Evolutionary conservation across 2,113 vertebrate species (phyloP).

Genomic region (human): DNA sequence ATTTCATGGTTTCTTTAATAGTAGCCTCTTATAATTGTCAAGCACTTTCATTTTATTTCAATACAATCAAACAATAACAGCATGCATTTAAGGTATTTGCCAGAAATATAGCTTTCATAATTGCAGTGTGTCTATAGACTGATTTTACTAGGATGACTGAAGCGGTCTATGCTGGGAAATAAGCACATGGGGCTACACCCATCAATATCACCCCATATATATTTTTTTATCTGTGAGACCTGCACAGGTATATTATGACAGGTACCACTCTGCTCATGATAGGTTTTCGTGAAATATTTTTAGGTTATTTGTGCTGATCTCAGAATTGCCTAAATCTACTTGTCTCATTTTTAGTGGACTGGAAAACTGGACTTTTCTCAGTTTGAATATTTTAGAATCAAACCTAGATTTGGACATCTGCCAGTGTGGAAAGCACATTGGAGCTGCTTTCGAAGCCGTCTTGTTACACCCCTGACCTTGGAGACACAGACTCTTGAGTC

Average conservation of each 20-base stretch:
- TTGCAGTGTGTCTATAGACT: neutral
- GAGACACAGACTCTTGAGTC: neutral
- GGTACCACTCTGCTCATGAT: neutral
- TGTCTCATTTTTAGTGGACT: neutral
- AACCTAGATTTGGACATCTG: neutral
- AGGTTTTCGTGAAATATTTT: neutral
- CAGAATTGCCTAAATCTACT: neutral
- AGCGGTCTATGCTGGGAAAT: neutral
- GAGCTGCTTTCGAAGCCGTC: neutral
- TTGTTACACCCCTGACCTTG: neutral
- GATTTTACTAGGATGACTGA: neutral
- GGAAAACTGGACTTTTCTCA: neutral
- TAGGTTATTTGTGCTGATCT: neutral
- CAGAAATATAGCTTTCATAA: constrained; percentile 36
- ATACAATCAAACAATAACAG: constrained; percentile 26
- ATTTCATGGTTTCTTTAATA: neutral
- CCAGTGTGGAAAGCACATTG: neutral
- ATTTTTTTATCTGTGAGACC: neutral
- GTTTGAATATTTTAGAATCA: neutral
- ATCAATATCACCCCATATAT: accelerated
- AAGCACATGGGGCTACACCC: accelerated
- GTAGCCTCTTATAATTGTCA: constrained; percentile 21
- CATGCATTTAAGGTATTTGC: constrained; percentile 32
- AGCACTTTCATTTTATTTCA: constrained; percentile 60
- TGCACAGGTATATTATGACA: neutral